Base-by-base conservation (phyloP, 2,113 vertebrate species). In the Dipodomys merriami region DNA sequence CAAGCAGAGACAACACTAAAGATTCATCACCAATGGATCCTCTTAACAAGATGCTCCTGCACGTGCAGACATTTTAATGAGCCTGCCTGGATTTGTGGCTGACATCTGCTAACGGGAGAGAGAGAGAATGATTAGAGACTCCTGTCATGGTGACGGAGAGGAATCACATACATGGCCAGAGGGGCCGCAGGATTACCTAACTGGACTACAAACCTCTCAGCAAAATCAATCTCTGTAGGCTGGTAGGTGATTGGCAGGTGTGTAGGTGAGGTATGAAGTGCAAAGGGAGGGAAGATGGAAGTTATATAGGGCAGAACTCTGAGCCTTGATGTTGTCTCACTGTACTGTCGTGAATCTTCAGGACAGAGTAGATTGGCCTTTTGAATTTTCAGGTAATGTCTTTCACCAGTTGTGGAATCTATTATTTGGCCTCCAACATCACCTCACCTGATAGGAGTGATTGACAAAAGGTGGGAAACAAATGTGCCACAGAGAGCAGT, bases 161-260 rank as follows among this genome's bases (percentile, higher is more conserved):
- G 29, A 67, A 71, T 60, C 30, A 57, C 25, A 18, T 4, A 64
- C 19, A 4, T 13, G 53, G 33, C n/a, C 30, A 27, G 46, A 88
- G 49, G 9, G 65, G 71, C 69, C 53, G 29, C 44, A 18, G 25
- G 23, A 57, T 69, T 83, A 84, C 57, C 77, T 39, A 39, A 39
- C 39, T 81, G 53, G 49, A 67, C 67, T 82, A 44, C 84, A 78
- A 90, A 60, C 33, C 57, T 96, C 46, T 80, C 78, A 29, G 23
- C 72, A 64, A 20, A 90, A 62, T 86, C 49, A 79, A 5, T 4
- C 12, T 23, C 53, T 83, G 16, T 57, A 8, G 25, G 22, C 53
- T 13, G 2, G 35, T 86, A 68, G 46, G 33, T 65, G 83, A 83
- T 10, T 87, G 86, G 86, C 29, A 76, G 35, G 20, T 64, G 20